phyloP scores from a whole-genome alignment of 2,888 invertebrate species.

The Pristionchus maxplancki region DNA sequence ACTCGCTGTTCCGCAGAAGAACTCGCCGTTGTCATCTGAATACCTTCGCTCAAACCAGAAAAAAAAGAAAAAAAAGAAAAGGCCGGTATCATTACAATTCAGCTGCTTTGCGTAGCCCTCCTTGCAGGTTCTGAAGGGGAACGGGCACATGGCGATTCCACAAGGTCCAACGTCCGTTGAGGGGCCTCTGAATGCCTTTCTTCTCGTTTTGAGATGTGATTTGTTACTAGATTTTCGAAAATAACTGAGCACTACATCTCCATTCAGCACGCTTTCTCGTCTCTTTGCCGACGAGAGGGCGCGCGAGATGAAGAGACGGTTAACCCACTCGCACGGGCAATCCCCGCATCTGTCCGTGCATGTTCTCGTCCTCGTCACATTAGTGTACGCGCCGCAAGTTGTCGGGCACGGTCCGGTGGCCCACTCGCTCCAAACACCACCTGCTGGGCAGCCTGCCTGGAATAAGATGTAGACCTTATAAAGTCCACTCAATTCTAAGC shows the following conservation, averaged over 20 bases:
- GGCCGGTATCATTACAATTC: background rate
- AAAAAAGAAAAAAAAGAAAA: background rate
- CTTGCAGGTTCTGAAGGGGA: constrained; percentile 62
- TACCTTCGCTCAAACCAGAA: too few relatives aligned
- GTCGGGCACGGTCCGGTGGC: constrained; percentile 24
- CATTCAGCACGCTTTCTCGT: too few relatives aligned
- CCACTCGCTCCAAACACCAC: constrained; percentile 55
- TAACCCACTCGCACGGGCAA: constrained; percentile 51
- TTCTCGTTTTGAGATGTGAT: too few relatives aligned
- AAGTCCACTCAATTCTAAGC: too few relatives aligned
- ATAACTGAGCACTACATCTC: too few relatives aligned
- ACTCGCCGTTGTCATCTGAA: too few relatives aligned
- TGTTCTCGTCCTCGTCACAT: background rate
- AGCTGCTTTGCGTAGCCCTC: constrained; percentile 56
- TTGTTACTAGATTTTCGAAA: too few relatives aligned
- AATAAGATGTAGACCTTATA: too few relatives aligned
- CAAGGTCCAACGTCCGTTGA: constrained; percentile 7
- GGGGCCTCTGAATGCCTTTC: background rate
- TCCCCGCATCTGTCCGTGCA: constrained; percentile 40
- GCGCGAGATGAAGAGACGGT: background rate
- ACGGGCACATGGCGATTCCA: constrained; percentile 56
- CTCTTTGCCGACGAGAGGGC: too few relatives aligned
- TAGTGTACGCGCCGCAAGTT: constrained; percentile 49
- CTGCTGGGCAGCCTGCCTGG: constrained; percentile 48
- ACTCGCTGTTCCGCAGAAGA: too few relatives aligned